Conservation (phyloP, 2,113 vertebrate genomes). For the Sturnira hondurensis region DNA sequence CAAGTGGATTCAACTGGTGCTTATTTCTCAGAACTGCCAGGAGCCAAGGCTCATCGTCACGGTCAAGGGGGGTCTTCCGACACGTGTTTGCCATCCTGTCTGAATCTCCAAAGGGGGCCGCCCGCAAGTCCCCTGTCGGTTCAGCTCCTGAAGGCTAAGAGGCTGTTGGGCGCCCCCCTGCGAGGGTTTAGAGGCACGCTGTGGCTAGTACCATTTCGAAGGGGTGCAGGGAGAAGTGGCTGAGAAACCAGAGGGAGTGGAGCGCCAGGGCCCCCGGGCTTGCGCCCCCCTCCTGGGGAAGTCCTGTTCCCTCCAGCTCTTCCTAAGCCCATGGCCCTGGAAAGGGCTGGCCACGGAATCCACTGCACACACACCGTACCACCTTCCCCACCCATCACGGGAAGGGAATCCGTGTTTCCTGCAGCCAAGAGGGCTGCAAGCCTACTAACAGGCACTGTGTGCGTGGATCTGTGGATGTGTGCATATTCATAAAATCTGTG, state of each 20-base stretch:
- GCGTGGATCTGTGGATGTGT: background rate
- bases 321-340: background rate
- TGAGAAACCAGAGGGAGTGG: background rate
- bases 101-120: background rate
- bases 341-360: background rate
- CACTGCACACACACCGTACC: rapidly evolving
- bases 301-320: background rate
- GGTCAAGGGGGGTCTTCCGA: background rate
- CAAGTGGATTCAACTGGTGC: background rate
- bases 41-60: background rate
- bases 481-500: background rate
- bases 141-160: background rate
- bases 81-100: background rate
- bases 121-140: background rate
- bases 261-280: background rate
- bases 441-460: rapidly evolving
- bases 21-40: background rate
- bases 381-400: rapidly evolving
- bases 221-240: background rate
- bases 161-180: background rate
- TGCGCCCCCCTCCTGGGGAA: background rate
- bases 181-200: too few relatives aligned
- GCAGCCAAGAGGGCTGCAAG: background rate
- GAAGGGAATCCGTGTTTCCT: background rate
- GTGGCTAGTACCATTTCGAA: rapidly evolving